These are phyloP conservation scores for Penaeus monodon DNA, from an alignment of 2,888 invertebrate species.

Conservation along the genomic window DNA sequence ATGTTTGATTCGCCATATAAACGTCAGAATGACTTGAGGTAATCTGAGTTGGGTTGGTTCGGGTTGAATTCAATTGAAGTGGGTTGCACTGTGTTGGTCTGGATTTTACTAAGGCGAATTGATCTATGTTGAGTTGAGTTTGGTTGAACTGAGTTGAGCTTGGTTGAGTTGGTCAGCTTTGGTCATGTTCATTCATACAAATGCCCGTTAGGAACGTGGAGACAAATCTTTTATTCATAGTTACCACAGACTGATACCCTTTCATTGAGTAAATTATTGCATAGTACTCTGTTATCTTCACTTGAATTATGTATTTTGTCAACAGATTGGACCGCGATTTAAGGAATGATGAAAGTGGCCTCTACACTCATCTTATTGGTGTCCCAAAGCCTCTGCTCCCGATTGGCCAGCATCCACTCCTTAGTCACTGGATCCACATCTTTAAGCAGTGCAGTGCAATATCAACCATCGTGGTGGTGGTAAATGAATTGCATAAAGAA, in stretches of 20 bases:
- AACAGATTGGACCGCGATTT: slow-evolving; percentile 30
- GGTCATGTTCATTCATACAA: no score
- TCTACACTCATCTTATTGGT: slow-evolving; percentile 33
- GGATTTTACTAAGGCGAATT: no score
- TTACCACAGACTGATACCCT: neutral
- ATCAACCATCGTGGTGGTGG: slow-evolving; percentile 16
- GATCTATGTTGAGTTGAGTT: no score
- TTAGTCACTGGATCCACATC: slow-evolving; percentile 36
- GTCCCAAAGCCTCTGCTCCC: slow-evolving; percentile 54
- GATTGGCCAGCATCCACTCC: slow-evolving; percentile 29
- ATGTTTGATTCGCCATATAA: no score
- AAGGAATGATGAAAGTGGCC: slow-evolving; percentile 18
- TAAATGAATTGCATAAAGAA: slow-evolving; percentile 18
- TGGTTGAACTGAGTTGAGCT: no score
- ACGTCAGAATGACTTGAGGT: no score
- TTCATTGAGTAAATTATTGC: neutral
- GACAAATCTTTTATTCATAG: neutral
- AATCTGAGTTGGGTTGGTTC: no score
- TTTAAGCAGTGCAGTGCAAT: slow-evolving; percentile 13
- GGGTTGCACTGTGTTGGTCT: no score
- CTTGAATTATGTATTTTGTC: neutral
- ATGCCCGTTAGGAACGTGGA: no score
- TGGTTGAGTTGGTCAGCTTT: no score
- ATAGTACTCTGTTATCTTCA: neutral
- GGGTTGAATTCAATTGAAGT: no score